These are phyloP conservation scores for Tolmerus cingulatus DNA, from an alignment of 2,888 invertebrate species.

Conservation along the genomic window DNA sequence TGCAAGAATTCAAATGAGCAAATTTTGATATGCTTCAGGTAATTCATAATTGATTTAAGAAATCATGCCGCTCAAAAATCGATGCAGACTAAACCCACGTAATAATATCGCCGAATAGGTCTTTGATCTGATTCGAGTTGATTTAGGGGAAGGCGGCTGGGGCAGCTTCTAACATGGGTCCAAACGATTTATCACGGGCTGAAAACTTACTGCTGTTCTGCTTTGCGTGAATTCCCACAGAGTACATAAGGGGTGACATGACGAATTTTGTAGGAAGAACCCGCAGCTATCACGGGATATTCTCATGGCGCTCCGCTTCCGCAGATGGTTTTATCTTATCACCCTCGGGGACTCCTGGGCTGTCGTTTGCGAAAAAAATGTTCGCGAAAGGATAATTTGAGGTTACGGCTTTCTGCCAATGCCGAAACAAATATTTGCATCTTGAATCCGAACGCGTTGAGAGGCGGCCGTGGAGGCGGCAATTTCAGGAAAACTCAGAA, in stretches of 20 bases:
- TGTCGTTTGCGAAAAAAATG: not conserved
- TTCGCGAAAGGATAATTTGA: not conserved
- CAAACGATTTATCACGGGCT: not conserved
- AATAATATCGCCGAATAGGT: not conserved
- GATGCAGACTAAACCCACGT: not conserved
- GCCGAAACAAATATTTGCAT: not conserved
- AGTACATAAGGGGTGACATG: conserved; percentile 7
- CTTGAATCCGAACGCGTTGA: not conserved
- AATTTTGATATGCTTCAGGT: not conserved
- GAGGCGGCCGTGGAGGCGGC: not conserved
- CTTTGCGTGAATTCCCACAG: not conserved
- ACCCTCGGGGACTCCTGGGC: not conserved
- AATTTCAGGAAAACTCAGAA: not conserved
- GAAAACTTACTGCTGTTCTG: not conserved
- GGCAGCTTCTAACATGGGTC: not conserved
- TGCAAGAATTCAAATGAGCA: not conserved
- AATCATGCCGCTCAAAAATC: not conserved
- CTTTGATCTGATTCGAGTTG: not conserved
- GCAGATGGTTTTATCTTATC: not conserved
- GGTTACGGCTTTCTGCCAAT: not conserved
- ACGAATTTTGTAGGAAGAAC: conserved; percentile 10
- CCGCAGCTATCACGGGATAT: not conserved
- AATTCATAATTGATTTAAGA: not conserved
- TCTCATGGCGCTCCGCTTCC: not conserved
- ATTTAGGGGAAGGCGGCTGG: not conserved